phyloP scores from a whole-genome alignment of 2,113 vertebrate genomes.

The Pituophis catenifer region DNA sequence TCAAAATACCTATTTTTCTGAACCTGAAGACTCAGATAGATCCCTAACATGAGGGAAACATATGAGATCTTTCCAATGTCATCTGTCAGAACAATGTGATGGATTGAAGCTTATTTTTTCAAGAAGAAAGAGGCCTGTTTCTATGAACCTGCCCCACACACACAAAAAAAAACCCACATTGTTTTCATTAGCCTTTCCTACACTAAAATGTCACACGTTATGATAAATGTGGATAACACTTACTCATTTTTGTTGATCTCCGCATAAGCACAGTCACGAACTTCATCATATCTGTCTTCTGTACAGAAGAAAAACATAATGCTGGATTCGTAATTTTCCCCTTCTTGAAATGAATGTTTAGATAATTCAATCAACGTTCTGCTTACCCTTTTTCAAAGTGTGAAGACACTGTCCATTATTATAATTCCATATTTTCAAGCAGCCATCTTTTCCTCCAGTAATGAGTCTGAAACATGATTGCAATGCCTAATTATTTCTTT shows the following conservation, averaged over 20 bases:
- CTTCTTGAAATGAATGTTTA: not conserved
- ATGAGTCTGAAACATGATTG: conserved; percentile 61
- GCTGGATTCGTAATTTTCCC: not conserved
- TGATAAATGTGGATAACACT: conserved; percentile 52
- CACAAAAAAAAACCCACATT: not conserved
- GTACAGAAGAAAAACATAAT: conserved; percentile 24
- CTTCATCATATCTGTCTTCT: conserved; percentile 67
- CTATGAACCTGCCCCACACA: not conserved
- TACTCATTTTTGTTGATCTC: conserved; percentile 74
- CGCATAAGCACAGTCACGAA: conserved; percentile 72
- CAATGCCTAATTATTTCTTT: not conserved
- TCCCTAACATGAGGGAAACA: not conserved
- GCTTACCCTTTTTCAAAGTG: conserved; percentile 65
- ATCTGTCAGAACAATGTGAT: not conserved
- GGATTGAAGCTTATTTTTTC: not conserved
- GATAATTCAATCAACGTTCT: not conserved
- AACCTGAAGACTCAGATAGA: not conserved
- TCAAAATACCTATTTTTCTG: not conserved
- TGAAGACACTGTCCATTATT: conserved; percentile 68
- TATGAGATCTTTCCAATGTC: not conserved
- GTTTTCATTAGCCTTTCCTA: not conserved
- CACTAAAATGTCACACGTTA: conserved; percentile 15
- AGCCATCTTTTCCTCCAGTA: conserved; percentile 72
- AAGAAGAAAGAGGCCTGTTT: not conserved
- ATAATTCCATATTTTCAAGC: conserved; percentile 74